Percentiles rank a stretch among this genome's conserved stretches.
Conservation (phyloP, 92 coral and sea anemone genomes). For the Hydrozoanthus gracilis region DNA sequence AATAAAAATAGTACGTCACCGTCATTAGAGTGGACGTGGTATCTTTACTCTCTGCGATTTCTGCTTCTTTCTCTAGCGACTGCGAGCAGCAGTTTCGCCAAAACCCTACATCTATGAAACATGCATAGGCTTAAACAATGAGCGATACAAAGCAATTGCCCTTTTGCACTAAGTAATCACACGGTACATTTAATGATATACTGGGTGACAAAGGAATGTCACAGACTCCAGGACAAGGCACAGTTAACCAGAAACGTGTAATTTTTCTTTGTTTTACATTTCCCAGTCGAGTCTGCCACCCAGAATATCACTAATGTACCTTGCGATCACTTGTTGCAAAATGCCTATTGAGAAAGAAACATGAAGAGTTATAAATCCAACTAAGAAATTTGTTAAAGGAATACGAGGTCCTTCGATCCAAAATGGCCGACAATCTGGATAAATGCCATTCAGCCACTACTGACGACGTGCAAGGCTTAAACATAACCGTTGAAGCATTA, state of each 20-base stretch:
- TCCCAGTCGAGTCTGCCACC: too few species aligned
- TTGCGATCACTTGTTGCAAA: too few species aligned
- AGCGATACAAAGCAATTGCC: not conserved
- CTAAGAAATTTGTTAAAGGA: not conserved
- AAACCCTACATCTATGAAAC: not conserved
- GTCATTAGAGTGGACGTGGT: not conserved
- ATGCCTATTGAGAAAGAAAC: not conserved
- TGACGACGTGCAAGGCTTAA: not conserved
- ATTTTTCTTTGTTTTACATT: not conserved
- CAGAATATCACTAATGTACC: too few species aligned
- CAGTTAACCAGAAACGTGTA: too few species aligned
- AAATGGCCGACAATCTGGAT: not conserved
- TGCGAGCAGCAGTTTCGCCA: not conserved
- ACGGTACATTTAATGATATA: too few species aligned
- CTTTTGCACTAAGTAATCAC: too few species aligned
- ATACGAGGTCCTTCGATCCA: not conserved
- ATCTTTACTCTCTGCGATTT: not conserved
- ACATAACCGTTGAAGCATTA: not conserved
- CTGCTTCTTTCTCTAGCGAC: not conserved
- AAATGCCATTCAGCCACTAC: not conserved
- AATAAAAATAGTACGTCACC: too few species aligned
- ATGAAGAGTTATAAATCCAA: not conserved
- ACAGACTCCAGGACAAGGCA: too few species aligned
- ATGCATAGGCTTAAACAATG: not conserved
- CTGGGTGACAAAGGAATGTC: too few species aligned